Conservation (phyloP, 2,113 vertebrate species). For the Hylia prasina region DNA sequence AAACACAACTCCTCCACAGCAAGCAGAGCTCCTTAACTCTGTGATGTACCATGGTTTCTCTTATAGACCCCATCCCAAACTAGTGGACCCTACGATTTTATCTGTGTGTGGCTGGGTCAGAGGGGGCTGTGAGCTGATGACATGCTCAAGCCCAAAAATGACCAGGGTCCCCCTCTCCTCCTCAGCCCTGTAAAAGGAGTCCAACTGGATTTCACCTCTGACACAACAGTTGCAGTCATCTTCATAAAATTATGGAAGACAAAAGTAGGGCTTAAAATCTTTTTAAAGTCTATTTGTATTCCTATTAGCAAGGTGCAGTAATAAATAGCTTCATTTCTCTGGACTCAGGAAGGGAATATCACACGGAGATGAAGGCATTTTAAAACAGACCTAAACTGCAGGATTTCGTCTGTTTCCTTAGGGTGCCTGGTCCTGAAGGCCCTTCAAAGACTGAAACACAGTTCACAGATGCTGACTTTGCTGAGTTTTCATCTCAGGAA, state of each 20-base stretch:
- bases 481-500: background rate
- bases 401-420: background rate
- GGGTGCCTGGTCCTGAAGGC: background rate
- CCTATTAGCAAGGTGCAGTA: background rate
- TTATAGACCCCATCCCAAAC: background rate
- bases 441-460: background rate
- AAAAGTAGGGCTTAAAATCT: background rate
- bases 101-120: background rate
- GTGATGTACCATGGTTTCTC: accelerated
- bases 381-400: background rate
- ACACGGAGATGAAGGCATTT: background rate
- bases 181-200: background rate
- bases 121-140: background rate
- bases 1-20: background rate
- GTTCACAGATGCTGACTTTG: background rate
- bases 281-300: background rate
- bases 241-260: background rate
- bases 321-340: background rate
- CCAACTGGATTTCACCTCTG: background rate
- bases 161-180: background rate
- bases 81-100: accelerated
- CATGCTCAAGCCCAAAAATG: accelerated
- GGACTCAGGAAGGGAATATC: background rate
- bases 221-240: background rate
- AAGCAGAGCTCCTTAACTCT: background rate